Base-by-base conservation (phyloP, 2,113 vertebrate genomes). In the Fulica atra region DNA sequence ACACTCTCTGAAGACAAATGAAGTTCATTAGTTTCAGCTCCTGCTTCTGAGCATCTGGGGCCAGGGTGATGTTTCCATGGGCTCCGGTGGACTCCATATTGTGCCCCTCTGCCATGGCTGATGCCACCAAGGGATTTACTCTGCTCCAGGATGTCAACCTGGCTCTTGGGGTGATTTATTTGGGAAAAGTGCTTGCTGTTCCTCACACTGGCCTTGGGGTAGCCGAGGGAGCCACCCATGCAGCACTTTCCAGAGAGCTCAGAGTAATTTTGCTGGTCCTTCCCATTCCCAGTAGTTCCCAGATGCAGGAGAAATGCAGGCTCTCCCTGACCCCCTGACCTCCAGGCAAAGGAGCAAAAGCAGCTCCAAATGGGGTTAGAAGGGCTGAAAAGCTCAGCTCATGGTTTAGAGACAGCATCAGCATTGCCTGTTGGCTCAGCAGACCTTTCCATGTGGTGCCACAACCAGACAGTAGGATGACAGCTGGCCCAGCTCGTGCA, bases 21-120 rank as follows among this genome's bases (percentile, higher is more conserved):
- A 63, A 86, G 20, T 94, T 86, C 81, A 92, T 96, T 63, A 69
- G 13, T 74, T 76, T 93, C 13, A 11, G 54, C 61, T 97, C 59
- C 29, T 89, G 63, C 77, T 88, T 36, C 44, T 44, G 35, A n/a
- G 70, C 42, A 76, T 65, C 38, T 6, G 8, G 44, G 29, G 42
- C 40, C 0, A 1, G 63, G 54, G 21, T 59, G 73, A 44, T 66
- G 61, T 63, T 93, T 69, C 56, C 48, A 8, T 81, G 3, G 2
- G 40, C 71, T 66, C 61, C 0, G 0, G 9, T 68, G 81, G 68
- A 31, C 70, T 72, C 2, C 0, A 9, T 38, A 35, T 17, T 5
- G 51, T 29, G 42, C 51, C 77, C 69, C 0, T 2, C 24, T 1
- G 10, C 56, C 6, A 2, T 10, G 28, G 46, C 56, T 85, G 81